Evolutionary conservation across 2,888 invertebrate species (phyloP).

Genomic region (Lasioglossum lativentre): DNA sequence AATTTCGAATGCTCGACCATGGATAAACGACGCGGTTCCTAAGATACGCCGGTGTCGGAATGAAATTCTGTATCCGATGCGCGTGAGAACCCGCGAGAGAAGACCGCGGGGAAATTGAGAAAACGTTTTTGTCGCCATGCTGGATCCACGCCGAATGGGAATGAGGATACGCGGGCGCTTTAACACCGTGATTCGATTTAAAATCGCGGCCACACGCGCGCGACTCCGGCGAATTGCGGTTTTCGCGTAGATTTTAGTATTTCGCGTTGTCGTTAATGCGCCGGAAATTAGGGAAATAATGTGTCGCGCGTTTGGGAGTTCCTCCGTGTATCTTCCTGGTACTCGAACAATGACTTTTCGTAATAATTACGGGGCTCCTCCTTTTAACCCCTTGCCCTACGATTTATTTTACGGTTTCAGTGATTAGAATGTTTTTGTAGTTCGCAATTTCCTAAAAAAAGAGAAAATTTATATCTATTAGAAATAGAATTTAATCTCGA

Average conservation of each 20-base stretch:
- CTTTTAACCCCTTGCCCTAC: no score
- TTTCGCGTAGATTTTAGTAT: constrained; percentile 9
- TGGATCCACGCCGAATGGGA: constrained; percentile 20
- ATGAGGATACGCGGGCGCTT: background rate
- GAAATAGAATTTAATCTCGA: no score
- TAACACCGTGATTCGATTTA: constrained; percentile 22
- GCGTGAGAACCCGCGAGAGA: background rate
- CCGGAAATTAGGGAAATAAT: constrained; percentile 18
- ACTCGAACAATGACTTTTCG: background rate
- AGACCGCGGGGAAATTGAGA: background rate
- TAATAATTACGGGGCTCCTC: background rate
- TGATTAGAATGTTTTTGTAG: no score
- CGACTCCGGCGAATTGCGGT: constrained; percentile 4
- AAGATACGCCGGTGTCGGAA: background rate
- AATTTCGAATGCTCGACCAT: constrained; percentile 7
- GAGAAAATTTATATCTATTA: no score
- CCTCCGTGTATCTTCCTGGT: constrained; percentile 17
- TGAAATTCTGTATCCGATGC: constrained; percentile 4
- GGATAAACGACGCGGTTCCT: constrained; percentile 10
- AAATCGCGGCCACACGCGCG: background rate
- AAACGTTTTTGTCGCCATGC: constrained; percentile 19
- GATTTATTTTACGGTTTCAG: no score
- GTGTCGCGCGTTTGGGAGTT: constrained; percentile 4
- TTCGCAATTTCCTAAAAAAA: no score
- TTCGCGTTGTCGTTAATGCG: constrained; percentile 14